phyloP scores from a whole-genome alignment of 2,888 invertebrate species.

The Nowickia ferox region DNA sequence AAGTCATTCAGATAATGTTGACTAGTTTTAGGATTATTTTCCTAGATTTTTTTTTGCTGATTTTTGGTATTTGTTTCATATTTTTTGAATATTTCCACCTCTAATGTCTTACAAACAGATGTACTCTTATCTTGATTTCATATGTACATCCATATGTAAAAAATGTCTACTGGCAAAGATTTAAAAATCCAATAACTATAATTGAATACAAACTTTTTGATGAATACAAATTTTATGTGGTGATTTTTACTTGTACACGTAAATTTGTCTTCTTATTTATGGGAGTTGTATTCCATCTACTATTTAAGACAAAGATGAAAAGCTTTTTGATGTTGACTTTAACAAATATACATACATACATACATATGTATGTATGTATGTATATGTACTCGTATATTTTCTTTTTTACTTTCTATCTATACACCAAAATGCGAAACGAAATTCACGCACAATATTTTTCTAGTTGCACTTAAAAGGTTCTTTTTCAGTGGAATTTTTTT shows the following conservation, averaged over 20 bases:
- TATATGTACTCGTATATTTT: neutral
- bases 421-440: conserved; percentile 6
- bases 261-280: conserved; percentile 8
- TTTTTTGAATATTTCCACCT: no score
- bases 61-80: no score
- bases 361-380: no score
- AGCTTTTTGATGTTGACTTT: conserved; percentile 56
- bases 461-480: conserved; percentile 4
- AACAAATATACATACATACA: neutral
- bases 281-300: conserved; percentile 21
- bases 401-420: conserved; percentile 53
- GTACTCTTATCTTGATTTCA: neutral
- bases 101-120: neutral
- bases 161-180: neutral
- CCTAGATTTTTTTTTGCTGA: no score
- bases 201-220: conserved; percentile 52
- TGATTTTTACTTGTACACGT: conserved; percentile 13
- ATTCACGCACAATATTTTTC: conserved; percentile 31
- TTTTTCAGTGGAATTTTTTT: neutral
- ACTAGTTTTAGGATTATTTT: no score
- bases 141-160: neutral
- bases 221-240: conserved; percentile 37
- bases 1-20: no score
- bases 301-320: conserved; percentile 43
- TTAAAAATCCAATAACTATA: conserved; percentile 33